phyloP scores from a whole-genome alignment of 2,888 invertebrate species.

The Miltochrista miniata region DNA sequence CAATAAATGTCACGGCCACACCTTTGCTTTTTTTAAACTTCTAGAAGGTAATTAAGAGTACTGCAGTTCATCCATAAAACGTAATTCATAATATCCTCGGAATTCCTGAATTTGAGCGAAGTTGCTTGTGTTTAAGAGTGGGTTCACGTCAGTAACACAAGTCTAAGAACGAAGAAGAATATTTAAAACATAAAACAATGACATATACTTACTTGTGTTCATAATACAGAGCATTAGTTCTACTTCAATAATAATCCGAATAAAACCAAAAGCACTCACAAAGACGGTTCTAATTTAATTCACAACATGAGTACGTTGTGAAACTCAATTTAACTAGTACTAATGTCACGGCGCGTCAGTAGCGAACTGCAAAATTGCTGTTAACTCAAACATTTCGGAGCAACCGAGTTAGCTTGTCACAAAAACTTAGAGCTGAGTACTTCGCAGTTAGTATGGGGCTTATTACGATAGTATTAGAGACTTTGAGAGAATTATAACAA shows the following conservation, averaged over 20 bases:
- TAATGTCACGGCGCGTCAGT: conserved; percentile 39
- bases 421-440: conserved; percentile 60
- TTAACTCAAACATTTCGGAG: conserved; percentile 58
- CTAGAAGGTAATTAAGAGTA: too few species aligned
- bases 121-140: too few species aligned
- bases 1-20: too few species aligned
- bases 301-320: conserved; percentile 33
- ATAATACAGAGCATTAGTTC: not conserved
- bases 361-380: conserved; percentile 55
- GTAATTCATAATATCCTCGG: too few species aligned
- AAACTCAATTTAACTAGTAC: conserved; percentile 49
- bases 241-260: conserved; percentile 8
- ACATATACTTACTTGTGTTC: not conserved
- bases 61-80: too few species aligned
- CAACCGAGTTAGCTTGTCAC: conserved; percentile 66
- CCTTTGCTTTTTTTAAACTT: too few species aligned
- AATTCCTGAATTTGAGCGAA: too few species aligned
- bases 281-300: conserved; percentile 37
- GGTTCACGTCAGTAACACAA: too few species aligned
- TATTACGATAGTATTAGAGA: conserved; percentile 19
- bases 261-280: conserved; percentile 11
- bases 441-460: conserved; percentile 20
- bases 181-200: too few species aligned
- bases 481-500: not conserved
- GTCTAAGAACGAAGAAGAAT: too few species aligned